phyloP scores from a whole-genome alignment of 2,888 invertebrate genomes.

The Epinotia brunnichana region DNA sequence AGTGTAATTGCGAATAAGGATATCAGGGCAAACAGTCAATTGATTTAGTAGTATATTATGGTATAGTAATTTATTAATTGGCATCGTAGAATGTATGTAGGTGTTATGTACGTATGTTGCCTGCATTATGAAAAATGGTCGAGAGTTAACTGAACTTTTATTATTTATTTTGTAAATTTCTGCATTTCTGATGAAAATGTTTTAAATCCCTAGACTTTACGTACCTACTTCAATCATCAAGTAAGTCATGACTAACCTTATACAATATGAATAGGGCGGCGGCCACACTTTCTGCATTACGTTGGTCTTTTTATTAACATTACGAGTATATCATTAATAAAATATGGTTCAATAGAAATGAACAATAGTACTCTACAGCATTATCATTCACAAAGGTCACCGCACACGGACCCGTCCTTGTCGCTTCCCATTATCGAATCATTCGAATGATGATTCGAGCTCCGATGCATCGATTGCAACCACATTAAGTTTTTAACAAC shows the following conservation, averaged over 20 bases:
- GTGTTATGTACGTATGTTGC: slow-evolving; percentile 15
- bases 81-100: slow-evolving; percentile 22
- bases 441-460: slow-evolving; percentile 63
- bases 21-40: slow-evolving; percentile 50
- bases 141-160: neutral
- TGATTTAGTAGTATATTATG: slow-evolving; percentile 18
- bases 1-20: slow-evolving; percentile 52
- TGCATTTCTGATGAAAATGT: neutral
- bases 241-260: neutral
- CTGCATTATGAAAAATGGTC: neutral
- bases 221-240: neutral
- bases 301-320: slow-evolving; percentile 38
- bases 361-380: slow-evolving; percentile 52
- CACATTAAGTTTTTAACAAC: slow-evolving; percentile 60
- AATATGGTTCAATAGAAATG: slow-evolving; percentile 50
- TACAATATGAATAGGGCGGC: neutral
- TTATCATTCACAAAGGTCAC: slow-evolving; percentile 64
- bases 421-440: slow-evolving; percentile 73
- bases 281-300: slow-evolving; percentile 12
- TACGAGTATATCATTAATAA: slow-evolving; percentile 40
- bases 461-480: slow-evolving; percentile 50
- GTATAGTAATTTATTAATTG: slow-evolving; percentile 31
- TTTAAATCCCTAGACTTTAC: neutral
- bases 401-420: slow-evolving; percentile 66
- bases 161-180: neutral